Conservation (phyloP, 2,888 invertebrate genomes). For the Patella ulyssiponensis region DNA sequence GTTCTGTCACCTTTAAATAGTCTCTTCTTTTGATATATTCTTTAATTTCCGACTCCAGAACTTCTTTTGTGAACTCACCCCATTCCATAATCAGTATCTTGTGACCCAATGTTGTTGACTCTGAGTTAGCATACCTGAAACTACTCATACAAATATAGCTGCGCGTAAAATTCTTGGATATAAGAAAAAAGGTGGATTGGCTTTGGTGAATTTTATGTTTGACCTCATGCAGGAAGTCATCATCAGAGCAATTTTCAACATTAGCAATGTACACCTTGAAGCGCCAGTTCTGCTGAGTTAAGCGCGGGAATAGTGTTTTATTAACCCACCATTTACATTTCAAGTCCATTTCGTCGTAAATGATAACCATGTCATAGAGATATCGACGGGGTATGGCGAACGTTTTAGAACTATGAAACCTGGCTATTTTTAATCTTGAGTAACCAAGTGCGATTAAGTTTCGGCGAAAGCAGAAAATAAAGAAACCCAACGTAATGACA, state of each 20-base stretch:
- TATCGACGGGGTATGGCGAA: not conserved
- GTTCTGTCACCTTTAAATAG: slow-evolving; percentile 24
- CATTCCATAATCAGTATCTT: slow-evolving; percentile 28
- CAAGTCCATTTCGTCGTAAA: slow-evolving; percentile 28
- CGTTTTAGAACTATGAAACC: not conserved
- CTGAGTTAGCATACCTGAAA: slow-evolving; percentile 10
- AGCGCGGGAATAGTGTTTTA: slow-evolving; percentile 18
- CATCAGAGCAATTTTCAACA: not conserved
- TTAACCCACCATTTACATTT: slow-evolving; percentile 34
- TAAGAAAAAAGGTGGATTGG: not conserved
- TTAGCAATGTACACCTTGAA: slow-evolving; percentile 24
- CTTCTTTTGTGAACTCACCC: slow-evolving; percentile 31
- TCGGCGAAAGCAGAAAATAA: slow-evolving; percentile 16
- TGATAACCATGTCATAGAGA: slow-evolving; percentile 21
- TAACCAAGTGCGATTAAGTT: slow-evolving; percentile 8
- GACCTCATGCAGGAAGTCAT: not conserved
- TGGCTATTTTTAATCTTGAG: not conserved
- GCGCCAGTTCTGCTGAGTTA: slow-evolving; percentile 18
- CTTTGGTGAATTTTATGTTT: not conserved
- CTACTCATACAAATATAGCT: not conserved
- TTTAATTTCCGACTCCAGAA: slow-evolving; percentile 23
- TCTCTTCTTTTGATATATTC: slow-evolving; percentile 11
- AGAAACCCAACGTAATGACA: not conserved
- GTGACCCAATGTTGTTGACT: not conserved
- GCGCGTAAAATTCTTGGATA: not conserved